A percentile compares a stretch with the other conserved stretches of the same genome.
Evolutionary conservation across 2,888 invertebrate genomes (phyloP).

Genomic region (Meiosimyza platycephala): DNA sequence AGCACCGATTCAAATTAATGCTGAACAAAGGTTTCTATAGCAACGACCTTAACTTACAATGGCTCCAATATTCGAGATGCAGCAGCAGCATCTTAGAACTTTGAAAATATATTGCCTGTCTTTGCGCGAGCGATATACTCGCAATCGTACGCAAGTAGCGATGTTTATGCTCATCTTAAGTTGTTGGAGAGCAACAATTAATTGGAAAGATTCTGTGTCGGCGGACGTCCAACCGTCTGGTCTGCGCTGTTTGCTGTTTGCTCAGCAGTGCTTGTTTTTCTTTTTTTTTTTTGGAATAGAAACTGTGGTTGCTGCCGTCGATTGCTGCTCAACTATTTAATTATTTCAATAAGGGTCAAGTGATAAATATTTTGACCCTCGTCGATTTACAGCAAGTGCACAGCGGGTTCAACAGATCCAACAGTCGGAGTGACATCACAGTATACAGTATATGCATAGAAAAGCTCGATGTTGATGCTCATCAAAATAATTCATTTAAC

Average conservation of each 20-base stretch:
- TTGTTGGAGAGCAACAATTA: neutral
- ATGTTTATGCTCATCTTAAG: no score
- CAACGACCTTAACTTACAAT: neutral
- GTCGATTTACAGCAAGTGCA: constrained; percentile 51
- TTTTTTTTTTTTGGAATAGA: no score
- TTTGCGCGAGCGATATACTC: no score
- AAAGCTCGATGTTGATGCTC: no score
- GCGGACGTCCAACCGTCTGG: constrained; percentile 18
- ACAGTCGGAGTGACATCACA: constrained; percentile 38
- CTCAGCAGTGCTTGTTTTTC: constrained; percentile 42
- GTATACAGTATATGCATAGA: no score
- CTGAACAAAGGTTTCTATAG: neutral
- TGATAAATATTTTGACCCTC: constrained; percentile 69
- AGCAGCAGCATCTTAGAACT: no score
- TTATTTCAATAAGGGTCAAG: constrained; percentile 68
- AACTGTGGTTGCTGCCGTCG: constrained; percentile 3
- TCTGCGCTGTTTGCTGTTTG: constrained; percentile 9
- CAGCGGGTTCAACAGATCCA: constrained; percentile 39
- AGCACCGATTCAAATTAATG: no score
- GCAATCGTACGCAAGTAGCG: no score
- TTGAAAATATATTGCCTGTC: no score
- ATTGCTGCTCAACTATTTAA: constrained; percentile 67
- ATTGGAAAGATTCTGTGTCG: neutral
- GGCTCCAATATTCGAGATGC: no score
- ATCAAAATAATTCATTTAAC: no score